Evolutionary conservation across 2,888 invertebrate genomes (phyloP), one percentile per base, ranked within the genome.

Genomic region (Ophioninae sp.): DNA sequence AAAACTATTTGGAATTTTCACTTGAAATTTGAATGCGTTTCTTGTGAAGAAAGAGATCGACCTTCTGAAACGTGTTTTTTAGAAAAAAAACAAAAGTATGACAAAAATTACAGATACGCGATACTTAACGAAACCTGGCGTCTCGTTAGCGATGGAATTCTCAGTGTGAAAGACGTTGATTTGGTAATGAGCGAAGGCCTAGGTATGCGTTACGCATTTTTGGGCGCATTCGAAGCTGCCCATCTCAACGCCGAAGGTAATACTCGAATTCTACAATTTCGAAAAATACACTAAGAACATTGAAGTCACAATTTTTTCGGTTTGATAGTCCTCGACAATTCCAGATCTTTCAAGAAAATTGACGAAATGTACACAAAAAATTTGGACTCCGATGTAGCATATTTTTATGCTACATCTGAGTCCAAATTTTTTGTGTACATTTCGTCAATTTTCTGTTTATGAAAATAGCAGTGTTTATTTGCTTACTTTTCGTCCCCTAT

Each of bases 121-220:
- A 96, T 99, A 87, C 93, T 99, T 69, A 97, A 98, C 90, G 99
- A 99, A 94, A 96, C 96, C 0, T 99, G 97, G 97, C 95, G 97
- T 86, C 94, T 99, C 71, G 96, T 99, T 0, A 95, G 96, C 81
- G 96, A 96, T 86, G 97, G 96, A 23, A 94, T 99, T n/a, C 94
- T 99, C 20, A 95, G 95, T 90, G 98, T 97, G 0, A 95, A 96
- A 88, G 99, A 99, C 91, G 94, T 98, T 5, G 99, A 99, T 90
- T 96, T 96, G 88, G 98, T 99, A 0, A 98, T 99, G 95, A 97
- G 97, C 0, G 97, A 98, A 91, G 99, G 99, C 10, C 95, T 99
- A 59, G 99, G 99, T 13, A 97, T 97, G 95, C 95, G 99, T 71
- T 99, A 99, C 91, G 99, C 99, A 8, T 99, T 99, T 93, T 94